Percentiles rank a stretch among this genome's conserved stretches.
These are phyloP conservation scores for Pteronotus mesoamericanus DNA, from an alignment of 2,797 vertebrate genomes.

Conservation along the genomic window DNA sequence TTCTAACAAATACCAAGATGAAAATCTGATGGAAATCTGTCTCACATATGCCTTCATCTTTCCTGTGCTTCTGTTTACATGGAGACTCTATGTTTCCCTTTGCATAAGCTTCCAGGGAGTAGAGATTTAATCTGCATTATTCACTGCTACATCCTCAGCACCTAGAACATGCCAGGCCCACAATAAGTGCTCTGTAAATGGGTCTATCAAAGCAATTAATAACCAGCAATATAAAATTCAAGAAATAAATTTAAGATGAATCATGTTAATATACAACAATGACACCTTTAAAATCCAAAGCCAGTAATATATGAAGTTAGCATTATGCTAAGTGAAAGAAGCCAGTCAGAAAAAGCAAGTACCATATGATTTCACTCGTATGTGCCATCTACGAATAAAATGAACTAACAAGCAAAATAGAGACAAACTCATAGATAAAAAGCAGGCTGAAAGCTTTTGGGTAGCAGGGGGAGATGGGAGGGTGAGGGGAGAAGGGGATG, in stretches of 20 bases:
- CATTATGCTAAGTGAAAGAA: neutral
- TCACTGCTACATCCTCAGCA: neutral
- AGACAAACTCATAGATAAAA: neutral
- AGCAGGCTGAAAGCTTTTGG: neutral
- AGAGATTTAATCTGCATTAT: neutral
- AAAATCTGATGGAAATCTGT: neutral
- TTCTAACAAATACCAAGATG: neutral
- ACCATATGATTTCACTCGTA: neutral
- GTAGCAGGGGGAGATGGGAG: neutral
- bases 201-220: neutral
- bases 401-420: neutral
- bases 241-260: neutral
- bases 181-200: neutral
- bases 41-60: fast-evolving
- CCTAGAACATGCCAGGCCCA: neutral
- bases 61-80: neutral
- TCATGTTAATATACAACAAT: neutral
- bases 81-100: neutral
- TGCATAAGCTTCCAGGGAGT: neutral
- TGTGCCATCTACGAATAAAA: neutral
- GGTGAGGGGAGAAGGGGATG: neutral
- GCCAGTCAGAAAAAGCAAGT: neutral
- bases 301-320: neutral
- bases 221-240: neutral
- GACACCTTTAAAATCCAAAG: neutral